A percentile compares a stretch with the other conserved stretches of the same genome.
Conservation (phyloP, 2,113 vertebrate genomes). For the Argyrosomus japonicus region DNA sequence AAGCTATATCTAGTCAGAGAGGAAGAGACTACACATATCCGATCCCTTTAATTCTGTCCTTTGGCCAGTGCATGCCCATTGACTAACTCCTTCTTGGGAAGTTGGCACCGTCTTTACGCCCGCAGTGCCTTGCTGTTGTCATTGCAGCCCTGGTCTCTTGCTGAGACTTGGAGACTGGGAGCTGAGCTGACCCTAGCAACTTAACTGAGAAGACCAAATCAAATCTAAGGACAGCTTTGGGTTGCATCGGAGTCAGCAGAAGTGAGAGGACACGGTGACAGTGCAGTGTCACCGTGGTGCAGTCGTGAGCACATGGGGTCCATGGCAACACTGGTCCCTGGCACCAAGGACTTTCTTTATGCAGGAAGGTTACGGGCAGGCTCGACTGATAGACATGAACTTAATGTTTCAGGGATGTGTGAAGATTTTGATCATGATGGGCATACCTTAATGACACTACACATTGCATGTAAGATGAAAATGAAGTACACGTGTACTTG, state of each 20-base stretch:
- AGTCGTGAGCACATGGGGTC: constrained; percentile 10
- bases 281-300: constrained; percentile 17
- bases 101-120: constrained; percentile 8
- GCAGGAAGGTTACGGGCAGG: constrained; percentile 4
- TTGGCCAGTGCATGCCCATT: constrained; percentile 13
- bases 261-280: constrained; percentile 56
- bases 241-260: constrained; percentile 65
- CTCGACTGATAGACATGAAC: neutral
- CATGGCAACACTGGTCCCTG: constrained; percentile 8
- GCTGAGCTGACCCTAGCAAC: constrained; percentile 58
- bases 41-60: constrained; percentile 35
- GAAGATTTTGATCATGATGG: neutral
- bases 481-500: neutral
- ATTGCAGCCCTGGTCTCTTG: constrained; percentile 30
- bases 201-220: constrained; percentile 59
- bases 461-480: neutral
- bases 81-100: constrained; percentile 44
- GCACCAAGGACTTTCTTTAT: constrained; percentile 3
- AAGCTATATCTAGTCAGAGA: neutral
- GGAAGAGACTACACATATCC: neutral
- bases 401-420: neutral
- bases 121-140: constrained; percentile 24
- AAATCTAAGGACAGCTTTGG: constrained; percentile 59
- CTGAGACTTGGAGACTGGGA: constrained; percentile 27
- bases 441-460: neutral